Percentiles rank a stretch among this genome's conserved stretches.
Evolutionary conservation across 1,140 invertebrate species (phyloP).

Genomic region (Aphidius ervi): DNA sequence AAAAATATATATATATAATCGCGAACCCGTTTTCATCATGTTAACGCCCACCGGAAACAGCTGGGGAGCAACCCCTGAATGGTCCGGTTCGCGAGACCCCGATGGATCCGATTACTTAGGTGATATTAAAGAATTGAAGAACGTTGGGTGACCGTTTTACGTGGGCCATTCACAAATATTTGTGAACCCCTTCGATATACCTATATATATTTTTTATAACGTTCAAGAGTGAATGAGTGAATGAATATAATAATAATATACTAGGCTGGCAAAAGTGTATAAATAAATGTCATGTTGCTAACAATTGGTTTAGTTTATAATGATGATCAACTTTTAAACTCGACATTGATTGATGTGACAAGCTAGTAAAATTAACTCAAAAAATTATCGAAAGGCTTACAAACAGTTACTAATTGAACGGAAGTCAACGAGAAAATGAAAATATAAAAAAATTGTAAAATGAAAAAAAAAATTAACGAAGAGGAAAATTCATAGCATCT

Average conservation of each 20-base stretch:
- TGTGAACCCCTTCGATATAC: constrained; percentile 18
- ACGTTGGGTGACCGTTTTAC: constrained; percentile 46
- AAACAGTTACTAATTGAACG: constrained; percentile 30
- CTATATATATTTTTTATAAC: constrained; percentile 11
- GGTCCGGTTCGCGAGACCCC: constrained; percentile 27
- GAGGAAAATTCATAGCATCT: constrained; percentile 6
- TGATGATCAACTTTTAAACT: too few relatives aligned
- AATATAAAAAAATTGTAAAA: constrained; percentile 6
- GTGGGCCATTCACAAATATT: constrained; percentile 17
- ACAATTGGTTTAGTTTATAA: too few relatives aligned
- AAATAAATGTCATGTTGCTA: constrained; percentile 10
- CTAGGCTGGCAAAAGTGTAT: background rate
- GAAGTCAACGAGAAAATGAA: constrained; percentile 24
- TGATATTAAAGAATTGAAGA: constrained; percentile 35
- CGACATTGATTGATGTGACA: constrained; percentile 22
- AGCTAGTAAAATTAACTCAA: background rate
- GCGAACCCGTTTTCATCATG: constrained; percentile 51
- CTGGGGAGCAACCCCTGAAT: constrained; percentile 40
- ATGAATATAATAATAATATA: too few relatives aligned
- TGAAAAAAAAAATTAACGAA: too few relatives aligned
- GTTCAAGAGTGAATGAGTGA: background rate
- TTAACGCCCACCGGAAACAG: constrained; percentile 54
- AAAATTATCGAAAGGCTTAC: constrained; percentile 34
- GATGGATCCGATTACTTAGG: constrained; percentile 47
- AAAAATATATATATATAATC: constrained; percentile 33